Evolutionary conservation across 2,113 vertebrate genomes (phyloP), one percentile per base, ranked within the genome.

Genomic region (Podarcis muralis): DNA sequence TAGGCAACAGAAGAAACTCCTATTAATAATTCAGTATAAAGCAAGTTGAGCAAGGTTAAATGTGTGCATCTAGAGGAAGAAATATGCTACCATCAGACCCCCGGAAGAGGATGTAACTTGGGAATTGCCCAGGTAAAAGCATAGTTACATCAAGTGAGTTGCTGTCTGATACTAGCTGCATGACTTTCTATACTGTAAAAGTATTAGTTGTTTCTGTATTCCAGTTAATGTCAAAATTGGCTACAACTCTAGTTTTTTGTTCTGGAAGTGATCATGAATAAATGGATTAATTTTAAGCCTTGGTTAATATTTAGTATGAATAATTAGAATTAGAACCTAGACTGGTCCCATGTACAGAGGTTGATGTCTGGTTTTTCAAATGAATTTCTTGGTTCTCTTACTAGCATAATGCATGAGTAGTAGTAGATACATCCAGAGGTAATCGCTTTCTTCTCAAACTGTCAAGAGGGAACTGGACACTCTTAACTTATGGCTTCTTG

Each of bases 21-120:
- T 90, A 37, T 91, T 87, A 87, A 87, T 90, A 92, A 91, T 90
- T 88, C 37, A 88, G 75, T 27, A 86, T 72, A 86, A 87, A 74
- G 89, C 85, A 87, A 90, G 43, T 83, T 91, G 65, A 81, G 23
- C 79, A 85, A 74, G 62, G 74, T 20, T 76, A 78, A 78, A 30
- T 16, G 18, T 78, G 7, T 77, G 18, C 30, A 30, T 16, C 48
- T 85, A 12, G 30, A 32, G 62, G 37, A 76, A 66, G 37, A 40
- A 85, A 37, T 65, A 86, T 76, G 23, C 25, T 86, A 9, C 74
- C 37, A 32, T 25, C 30, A 43, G 35, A 43, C 66, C 57, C 23
- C 2, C 8, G 20, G 59, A 86, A 66, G 5, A 66, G 37, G 27
- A 48, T 69, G 6, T n/a, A 22, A 7, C 11, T 79, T 37, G 37